Percentiles rank a stretch among this genome's conserved stretches.
Evolutionary conservation across 2,797 vertebrate species (phyloP).

Genomic region (Chloroceryle amazona): DNA sequence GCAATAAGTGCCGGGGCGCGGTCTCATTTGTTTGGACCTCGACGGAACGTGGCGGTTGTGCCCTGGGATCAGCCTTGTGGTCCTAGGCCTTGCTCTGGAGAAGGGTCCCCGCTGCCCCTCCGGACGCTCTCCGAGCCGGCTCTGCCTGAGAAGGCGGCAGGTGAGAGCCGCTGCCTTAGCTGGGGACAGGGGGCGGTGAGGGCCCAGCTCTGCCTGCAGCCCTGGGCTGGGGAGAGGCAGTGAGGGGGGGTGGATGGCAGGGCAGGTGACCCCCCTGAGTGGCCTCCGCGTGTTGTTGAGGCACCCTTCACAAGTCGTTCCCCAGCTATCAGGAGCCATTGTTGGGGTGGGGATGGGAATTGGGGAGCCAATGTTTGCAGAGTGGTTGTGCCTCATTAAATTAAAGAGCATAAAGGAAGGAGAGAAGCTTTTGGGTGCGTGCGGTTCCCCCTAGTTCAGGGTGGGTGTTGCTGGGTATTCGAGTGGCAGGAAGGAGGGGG

Average conservation of each 20-base stretch:
- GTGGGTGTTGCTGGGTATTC: accelerated
- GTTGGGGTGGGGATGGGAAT: accelerated
- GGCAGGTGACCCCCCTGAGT: accelerated
- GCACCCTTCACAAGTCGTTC: accelerated
- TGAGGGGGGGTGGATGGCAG: too few species aligned
- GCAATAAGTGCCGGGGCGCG: accelerated
- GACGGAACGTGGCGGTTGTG: accelerated
- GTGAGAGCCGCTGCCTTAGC: too few species aligned
- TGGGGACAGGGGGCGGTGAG: too few species aligned
- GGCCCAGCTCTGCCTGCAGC: too few species aligned
- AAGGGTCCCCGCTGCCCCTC: too few species aligned
- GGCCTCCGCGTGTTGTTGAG: accelerated
- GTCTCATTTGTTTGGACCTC: accelerated
- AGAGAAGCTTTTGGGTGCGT: accelerated
- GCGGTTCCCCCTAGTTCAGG: accelerated
- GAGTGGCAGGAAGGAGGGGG: neutral
- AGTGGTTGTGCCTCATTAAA: accelerated
- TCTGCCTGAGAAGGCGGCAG: too few species aligned
- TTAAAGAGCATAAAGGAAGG: neutral
- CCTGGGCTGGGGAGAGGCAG: too few species aligned
- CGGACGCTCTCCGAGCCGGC: too few species aligned
- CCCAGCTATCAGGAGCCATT: accelerated
- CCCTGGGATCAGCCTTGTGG: too few species aligned
- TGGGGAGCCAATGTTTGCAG: neutral
- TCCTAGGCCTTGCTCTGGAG: too few species aligned